Conservation (phyloP, 2,797 vertebrate genomes). For the Okamejei kenojei region DNA sequence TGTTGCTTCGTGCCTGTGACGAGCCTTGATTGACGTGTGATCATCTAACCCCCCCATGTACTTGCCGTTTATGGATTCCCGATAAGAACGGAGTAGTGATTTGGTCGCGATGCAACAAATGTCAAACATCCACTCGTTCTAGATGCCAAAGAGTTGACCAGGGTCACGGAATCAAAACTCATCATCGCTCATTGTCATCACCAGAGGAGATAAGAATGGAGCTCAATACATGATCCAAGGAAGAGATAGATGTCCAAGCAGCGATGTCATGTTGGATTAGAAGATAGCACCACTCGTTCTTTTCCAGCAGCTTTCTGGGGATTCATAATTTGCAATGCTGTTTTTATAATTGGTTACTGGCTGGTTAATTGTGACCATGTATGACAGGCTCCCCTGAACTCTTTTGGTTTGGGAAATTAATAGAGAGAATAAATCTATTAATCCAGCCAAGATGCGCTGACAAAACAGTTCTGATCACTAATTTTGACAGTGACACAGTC, state of each 20-base stretch:
- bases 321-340: not conserved
- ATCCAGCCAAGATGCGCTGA: too few species aligned
- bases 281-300: not conserved
- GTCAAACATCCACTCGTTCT: not conserved
- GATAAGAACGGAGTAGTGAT: not conserved
- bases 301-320: not conserved
- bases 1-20: not conserved
- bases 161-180: not conserved
- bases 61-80: not conserved
- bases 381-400: not conserved
- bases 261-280: not conserved
- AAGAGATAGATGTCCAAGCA: not conserved
- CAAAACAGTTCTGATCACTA: slow-evolving; percentile 18
- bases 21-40: not conserved
- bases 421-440: not conserved
- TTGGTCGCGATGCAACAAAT: not conserved
- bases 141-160: not conserved
- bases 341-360: not conserved
- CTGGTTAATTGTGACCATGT: not conserved
- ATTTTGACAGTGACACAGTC: slow-evolving; percentile 11
- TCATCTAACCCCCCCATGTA: too few species aligned
- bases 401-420: not conserved
- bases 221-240: not conserved
- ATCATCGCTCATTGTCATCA: not conserved
- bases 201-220: not conserved